Evolutionary conservation across 2,113 vertebrate genomes (phyloP).

Genomic region (Pteronura brasiliensis): DNA sequence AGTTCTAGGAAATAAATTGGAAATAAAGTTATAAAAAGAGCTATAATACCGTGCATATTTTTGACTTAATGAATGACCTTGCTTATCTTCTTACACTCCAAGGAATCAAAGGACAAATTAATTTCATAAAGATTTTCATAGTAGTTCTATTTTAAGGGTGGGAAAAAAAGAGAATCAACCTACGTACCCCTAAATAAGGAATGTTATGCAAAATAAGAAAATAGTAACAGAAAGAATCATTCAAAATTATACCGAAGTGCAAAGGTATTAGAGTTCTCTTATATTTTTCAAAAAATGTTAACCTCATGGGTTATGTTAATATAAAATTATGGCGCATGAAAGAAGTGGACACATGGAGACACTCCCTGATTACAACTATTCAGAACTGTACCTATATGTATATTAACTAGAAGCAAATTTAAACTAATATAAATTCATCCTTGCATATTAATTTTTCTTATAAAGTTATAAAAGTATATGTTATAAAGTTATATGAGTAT

Average conservation of each 20-base stretch:
- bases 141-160: slow-evolving; percentile 17
- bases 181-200: not conserved
- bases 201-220: slow-evolving; percentile 14
- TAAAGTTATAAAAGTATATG: not conserved
- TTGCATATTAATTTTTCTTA: not conserved
- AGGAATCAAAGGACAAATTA: slow-evolving; percentile 40
- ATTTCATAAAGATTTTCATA: slow-evolving; percentile 17
- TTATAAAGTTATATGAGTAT: too few species aligned
- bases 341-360: not conserved
- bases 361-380: not conserved
- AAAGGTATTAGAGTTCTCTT: not conserved
- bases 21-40: not conserved
- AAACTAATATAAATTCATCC: not conserved
- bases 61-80: slow-evolving; percentile 2
- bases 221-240: not conserved
- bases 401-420: slow-evolving; percentile 27
- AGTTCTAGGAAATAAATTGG: not conserved
- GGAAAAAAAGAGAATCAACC: slow-evolving; percentile 14
- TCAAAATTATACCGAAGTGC: slow-evolving; percentile 5
- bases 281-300: not conserved
- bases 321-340: not conserved
- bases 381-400: not conserved
- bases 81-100: not conserved
- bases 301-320: not conserved
- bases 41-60: not conserved